Conservation (phyloP, 2,888 invertebrate genomes). For the Leucophenga maculata region DNA sequence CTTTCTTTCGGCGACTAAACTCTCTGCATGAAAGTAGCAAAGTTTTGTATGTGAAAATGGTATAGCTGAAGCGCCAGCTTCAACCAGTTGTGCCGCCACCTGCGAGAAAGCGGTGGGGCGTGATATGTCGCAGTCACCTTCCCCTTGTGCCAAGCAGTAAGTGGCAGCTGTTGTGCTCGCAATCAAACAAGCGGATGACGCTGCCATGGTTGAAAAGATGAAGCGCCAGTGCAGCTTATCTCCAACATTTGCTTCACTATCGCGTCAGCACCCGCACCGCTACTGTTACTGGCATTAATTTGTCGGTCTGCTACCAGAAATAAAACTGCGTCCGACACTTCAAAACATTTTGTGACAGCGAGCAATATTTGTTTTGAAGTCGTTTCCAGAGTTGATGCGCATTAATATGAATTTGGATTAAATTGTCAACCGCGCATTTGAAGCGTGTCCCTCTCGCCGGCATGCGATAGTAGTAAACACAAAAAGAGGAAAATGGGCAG, state of each 20-base stretch:
- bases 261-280: background rate
- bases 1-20: conserved; percentile 71
- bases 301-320: conserved; percentile 3
- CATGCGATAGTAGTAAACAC: background rate
- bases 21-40: conserved; percentile 69
- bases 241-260: background rate
- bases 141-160: background rate
- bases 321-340: background rate
- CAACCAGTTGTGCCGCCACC: conserved; percentile 44
- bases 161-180: background rate
- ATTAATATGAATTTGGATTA: conserved; percentile 19
- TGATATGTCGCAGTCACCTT: conserved; percentile 9
- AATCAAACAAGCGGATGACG: background rate
- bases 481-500: too few species aligned
- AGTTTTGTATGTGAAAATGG: conserved; percentile 60
- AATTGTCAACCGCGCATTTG: conserved; percentile 12
- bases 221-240: conserved; percentile 13
- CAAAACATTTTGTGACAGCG: conserved; percentile 2
- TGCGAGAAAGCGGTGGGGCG: conserved; percentile 38
- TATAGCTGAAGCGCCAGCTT: conserved; percentile 11
- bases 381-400: background rate
- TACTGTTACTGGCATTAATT: background rate
- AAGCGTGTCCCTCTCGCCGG: conserved; percentile 22
- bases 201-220: background rate
- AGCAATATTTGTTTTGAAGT: background rate